Evolutionary conservation across 2,797 vertebrate genomes (phyloP).

Genomic region (Apodemus agrarius): DNA sequence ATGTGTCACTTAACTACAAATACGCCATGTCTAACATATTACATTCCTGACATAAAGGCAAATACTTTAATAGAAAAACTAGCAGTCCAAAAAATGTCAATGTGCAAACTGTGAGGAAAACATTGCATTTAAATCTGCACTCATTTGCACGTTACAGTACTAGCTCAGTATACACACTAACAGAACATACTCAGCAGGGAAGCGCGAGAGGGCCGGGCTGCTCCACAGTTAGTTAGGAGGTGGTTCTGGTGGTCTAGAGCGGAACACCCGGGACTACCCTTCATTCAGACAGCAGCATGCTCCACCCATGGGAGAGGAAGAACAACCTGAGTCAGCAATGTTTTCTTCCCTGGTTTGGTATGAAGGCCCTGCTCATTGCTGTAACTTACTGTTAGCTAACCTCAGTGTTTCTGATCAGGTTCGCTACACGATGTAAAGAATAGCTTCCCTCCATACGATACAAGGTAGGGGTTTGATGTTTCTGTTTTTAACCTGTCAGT

Average conservation of each 20-base stretch:
- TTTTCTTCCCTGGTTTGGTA: conserved; percentile 86
- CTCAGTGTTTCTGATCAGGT: conserved; percentile 87
- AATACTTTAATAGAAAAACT: conserved; percentile 90
- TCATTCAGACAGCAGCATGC: conserved; percentile 85
- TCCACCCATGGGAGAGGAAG: conserved; percentile 81
- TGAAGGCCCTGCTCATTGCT: conserved; percentile 88
- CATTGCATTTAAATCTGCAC: conserved; percentile 82
- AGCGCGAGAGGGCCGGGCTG: conserved; percentile 72
- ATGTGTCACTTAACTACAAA: conserved; percentile 89
- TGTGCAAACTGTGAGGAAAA: conserved; percentile 85
- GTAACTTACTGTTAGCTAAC: conserved; percentile 78
- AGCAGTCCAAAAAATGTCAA: conserved; percentile 88
- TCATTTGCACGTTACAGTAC: conserved; percentile 86
- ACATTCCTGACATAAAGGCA: conserved; percentile 95
- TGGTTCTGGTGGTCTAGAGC: conserved; percentile 65
- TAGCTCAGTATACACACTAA: conserved; percentile 84
- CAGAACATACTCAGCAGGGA: conserved; percentile 82
- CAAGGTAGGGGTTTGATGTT: conserved; percentile 77
- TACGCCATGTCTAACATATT: conserved; percentile 85
- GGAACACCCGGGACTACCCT: conserved; percentile 79
- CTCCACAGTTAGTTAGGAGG: conserved; percentile 74
- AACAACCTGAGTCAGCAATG: conserved; percentile 86
- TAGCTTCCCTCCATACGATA: conserved; percentile 87
- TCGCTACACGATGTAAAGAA: conserved; percentile 89
- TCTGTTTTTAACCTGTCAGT: conserved; percentile 41